A percentile compares a stretch with the other conserved stretches of the same genome.
These are phyloP conservation scores for Actinia tenebrosa DNA, from an alignment of 64 coral and sea anemone genomes.

Conservation along the genomic window DNA sequence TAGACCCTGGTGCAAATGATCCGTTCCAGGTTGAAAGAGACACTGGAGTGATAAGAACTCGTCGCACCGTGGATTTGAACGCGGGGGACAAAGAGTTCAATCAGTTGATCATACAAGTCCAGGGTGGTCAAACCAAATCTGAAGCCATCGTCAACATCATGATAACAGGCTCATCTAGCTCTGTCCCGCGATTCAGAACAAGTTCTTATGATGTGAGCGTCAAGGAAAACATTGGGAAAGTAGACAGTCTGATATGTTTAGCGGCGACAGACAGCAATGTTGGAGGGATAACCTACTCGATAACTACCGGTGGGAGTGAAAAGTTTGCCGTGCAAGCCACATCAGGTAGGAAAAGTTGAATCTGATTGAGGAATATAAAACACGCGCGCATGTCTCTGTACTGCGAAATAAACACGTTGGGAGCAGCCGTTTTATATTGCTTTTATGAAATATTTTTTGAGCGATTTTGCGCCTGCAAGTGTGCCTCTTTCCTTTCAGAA, in stretches of 20 bases:
- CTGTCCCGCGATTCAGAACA: slow-evolving; percentile 47
- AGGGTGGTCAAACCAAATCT: slow-evolving; percentile 12
- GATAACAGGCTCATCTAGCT: slow-evolving; percentile 15
- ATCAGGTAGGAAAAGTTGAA: slow-evolving; percentile 25
- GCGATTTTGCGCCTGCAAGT: too few species aligned
- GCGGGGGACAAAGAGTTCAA: slow-evolving; percentile 33
- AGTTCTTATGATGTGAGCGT: slow-evolving; percentile 39
- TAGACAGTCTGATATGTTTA: slow-evolving; percentile 65
- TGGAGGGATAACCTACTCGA: slow-evolving; percentile 43
- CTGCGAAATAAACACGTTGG: too few species aligned
- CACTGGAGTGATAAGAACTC: slow-evolving; percentile 63
- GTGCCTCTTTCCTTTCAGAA: too few species aligned
- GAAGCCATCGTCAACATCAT: slow-evolving; percentile 49
- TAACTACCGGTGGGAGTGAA: slow-evolving; percentile 18
- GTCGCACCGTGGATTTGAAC: slow-evolving; percentile 12
- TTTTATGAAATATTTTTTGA: too few species aligned
- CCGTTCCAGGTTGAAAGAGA: slow-evolving; percentile 31
- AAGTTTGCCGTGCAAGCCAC: slow-evolving; percentile 39
- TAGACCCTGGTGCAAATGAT: neutral
- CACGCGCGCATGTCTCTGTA: too few species aligned
- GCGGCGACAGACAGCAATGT: slow-evolving; percentile 59
- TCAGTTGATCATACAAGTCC: slow-evolving; percentile 21
- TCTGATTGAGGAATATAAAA: too few species aligned
- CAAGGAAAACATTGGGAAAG: slow-evolving; percentile 32
- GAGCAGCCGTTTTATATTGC: too few species aligned